Conservation (phyloP, 2,888 invertebrate genomes). For the Aquatica leii region DNA sequence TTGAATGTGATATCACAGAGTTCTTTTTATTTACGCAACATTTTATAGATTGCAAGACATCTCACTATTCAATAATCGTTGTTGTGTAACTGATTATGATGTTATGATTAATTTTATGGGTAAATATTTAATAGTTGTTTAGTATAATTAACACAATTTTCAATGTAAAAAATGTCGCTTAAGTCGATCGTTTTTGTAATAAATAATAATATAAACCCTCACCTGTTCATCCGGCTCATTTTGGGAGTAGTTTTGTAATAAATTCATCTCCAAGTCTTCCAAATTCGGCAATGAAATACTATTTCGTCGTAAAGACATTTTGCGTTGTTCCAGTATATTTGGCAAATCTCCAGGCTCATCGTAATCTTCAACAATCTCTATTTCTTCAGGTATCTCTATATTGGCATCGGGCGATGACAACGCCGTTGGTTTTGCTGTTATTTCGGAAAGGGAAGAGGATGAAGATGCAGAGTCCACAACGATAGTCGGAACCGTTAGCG, state of each 20-base stretch:
- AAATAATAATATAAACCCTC: no score
- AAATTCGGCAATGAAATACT: conserved; percentile 79
- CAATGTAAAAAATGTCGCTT: no score
- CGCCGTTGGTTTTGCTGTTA: neutral
- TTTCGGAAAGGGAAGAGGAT: conserved; percentile 11
- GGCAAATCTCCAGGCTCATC: conserved; percentile 19
- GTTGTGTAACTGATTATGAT: no score
- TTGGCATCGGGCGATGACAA: neutral
- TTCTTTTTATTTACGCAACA: no score
- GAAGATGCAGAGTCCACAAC: conserved; percentile 26
- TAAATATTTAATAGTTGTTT: no score
- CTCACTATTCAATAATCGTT: no score
- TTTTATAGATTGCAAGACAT: no score
- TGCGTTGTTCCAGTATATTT: conserved; percentile 22
- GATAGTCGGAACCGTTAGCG: conserved; percentile 20
- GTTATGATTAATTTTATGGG: no score
- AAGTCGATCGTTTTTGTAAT: no score
- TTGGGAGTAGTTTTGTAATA: conserved; percentile 47
- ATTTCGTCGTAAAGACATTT: conserved; percentile 65
- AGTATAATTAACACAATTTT: no score
- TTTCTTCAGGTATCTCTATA: conserved; percentile 3
- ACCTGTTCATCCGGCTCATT: conserved; percentile 20
- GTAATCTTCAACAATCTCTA: conserved; percentile 17
- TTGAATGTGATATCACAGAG: no score
- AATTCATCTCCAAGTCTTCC: conserved; percentile 71